Evolutionary conservation across 2,888 invertebrate genomes (phyloP), one percentile per base, ranked within the genome.

Genomic region (Coenonympha arcania): DNA sequence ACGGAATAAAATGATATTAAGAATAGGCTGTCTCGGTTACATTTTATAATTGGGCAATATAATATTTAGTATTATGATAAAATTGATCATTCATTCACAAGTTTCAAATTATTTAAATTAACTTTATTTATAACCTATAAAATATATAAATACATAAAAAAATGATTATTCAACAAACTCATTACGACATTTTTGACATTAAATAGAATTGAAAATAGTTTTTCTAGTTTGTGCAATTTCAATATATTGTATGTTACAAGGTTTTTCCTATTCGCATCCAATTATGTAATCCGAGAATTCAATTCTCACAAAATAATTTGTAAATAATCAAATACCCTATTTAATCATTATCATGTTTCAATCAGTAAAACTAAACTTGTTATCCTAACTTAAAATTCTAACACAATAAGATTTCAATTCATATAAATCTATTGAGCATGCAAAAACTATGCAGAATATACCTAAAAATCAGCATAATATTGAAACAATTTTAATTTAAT

Each of bases 251-350:
- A 31, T 1, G n/a, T n/a, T n/a, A n/a, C 31, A 16, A 33, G 8
- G 15, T 33, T 15, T 33, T 16, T 33, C 15, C 3, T 22, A 15
- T 9, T 24, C 5, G n/a, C 8, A 11, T 30, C n/a, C 20, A 18
- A 24, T 19, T 19, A 45, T 18, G 19, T 31, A 24, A 20, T 6
- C 18, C 24, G 50, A 50, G 54, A 54, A 54, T 54, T 54, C 36
- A 9, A 54, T 50, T 54, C 50, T 54, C 48, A 33, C 19, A 18
- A 36, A 48, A 36, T 39, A n/a, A n/a, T n/a, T n/a, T n/a, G n/a
- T n/a, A n/a, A n/a, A 45, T 30, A 19, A 18, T 20, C 28, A 30
- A n/a, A n/a, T n/a, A n/a, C n/a, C n/a, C n/a, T n/a, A n/a, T n/a
- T n/a, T n/a, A n/a, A n/a, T n/a, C n/a, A n/a, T n/a, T n/a, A n/a